Base-by-base conservation (phyloP, 2,113 vertebrate species). In the Pagrus major region DNA sequence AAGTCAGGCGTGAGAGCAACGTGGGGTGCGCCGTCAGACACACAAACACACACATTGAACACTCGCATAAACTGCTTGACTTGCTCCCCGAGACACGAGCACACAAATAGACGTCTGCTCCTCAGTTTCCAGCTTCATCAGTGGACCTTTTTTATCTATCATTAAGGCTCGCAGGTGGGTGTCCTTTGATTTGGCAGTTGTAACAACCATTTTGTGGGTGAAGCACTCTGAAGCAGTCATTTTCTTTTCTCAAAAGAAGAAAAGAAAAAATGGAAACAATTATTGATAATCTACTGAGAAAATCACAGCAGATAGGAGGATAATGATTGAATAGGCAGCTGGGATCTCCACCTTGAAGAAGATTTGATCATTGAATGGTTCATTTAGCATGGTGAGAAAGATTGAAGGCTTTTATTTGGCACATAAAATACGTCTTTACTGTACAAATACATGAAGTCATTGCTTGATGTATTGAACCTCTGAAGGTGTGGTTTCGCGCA, bases 1-100 rank as follows among this genome's bases (percentile, higher is more conserved):
- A 85, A 88, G 84, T 93, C 88, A 94, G 89, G 81, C 71, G 39
- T 33, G 79, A 82, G 80, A 84, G 49, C 87, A 63, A 25, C 35
- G 8, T 69, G 84, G 86, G 66, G 12, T 83, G 64, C 74, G 61
- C 59, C 31, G 27, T 41, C 52, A 29, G 37, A 18, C 47, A 49
- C 46, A 44, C 51, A 39, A 35, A 31, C 39, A 70, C 27, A 35
- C 61, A 46, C 39, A 47, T 0, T 25, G 15, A 60, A 55, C 59
- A 31, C 27, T n/a, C 18, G 2, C 42, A 44, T 11, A 77, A 76
- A 80, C 60, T 37, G 68, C 58, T 41, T 54, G 33, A 46, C 75
- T 67, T 60, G 63, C 23, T 65, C 47, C 55, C 55, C 31, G 58
- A 71, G 44, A 83, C 44, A 39, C 23, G 10, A 56, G 47, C n/a